Percentiles rank a stretch among this genome's conserved stretches.
Conservation (phyloP, 2,888 invertebrate genomes). For the Lobophora halterata region DNA sequence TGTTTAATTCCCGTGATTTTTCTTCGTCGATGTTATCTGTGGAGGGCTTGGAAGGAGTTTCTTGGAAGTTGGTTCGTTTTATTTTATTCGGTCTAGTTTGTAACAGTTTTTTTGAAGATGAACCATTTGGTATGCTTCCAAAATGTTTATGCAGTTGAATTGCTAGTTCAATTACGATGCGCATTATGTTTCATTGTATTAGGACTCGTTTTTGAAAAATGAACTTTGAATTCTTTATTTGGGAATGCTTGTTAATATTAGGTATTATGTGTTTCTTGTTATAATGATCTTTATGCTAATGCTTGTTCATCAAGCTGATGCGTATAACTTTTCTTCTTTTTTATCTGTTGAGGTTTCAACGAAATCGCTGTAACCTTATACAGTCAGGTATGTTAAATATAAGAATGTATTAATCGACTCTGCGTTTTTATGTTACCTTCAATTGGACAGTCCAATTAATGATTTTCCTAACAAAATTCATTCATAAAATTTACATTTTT, state of each 20-base stretch:
- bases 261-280: neutral
- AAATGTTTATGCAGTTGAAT: conserved; percentile 31
- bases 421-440: neutral
- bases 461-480: conserved; percentile 29
- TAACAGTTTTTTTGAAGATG: conserved; percentile 26
- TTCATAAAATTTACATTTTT: conserved; percentile 50
- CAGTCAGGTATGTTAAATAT: too few species aligned
- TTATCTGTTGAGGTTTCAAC: too few species aligned
- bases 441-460: conserved; percentile 13
- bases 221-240: conserved; percentile 18
- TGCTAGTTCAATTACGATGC: conserved; percentile 26
- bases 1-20: conserved; percentile 67
- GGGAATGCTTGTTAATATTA: conserved; percentile 1
- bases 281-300: neutral
- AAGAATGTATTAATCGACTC: neutral
- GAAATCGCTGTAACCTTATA: too few species aligned
- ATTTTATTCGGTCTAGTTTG: conserved; percentile 34
- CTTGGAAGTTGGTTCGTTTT: conserved; percentile 39
- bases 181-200: conserved; percentile 32
- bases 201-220: conserved; percentile 20
- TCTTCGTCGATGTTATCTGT: conserved; percentile 58
- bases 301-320: too few species aligned
- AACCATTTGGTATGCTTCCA: conserved; percentile 38
- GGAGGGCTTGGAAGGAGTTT: conserved; percentile 45
- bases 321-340: too few species aligned